Conservation (phyloP, 2,888 invertebrate species). For the Bedellia somnulentella region DNA sequence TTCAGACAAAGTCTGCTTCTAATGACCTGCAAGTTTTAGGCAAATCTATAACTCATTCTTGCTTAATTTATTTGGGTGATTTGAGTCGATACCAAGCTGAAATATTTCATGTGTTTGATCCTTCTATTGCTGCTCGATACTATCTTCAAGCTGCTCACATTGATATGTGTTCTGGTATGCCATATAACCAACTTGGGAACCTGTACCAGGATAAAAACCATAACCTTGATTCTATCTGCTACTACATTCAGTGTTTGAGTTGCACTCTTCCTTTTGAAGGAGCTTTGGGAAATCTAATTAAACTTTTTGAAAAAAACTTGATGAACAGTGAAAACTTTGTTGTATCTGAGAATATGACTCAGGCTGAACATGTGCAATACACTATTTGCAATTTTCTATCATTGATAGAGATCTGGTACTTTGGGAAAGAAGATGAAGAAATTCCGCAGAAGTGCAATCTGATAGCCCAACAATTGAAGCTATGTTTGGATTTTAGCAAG, state of each 20-base stretch:
- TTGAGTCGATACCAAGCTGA: slow-evolving; percentile 84
- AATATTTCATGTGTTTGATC: slow-evolving; percentile 69
- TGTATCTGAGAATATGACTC: slow-evolving; percentile 40
- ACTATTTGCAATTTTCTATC: slow-evolving; percentile 54
- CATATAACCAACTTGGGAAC: slow-evolving; percentile 93
- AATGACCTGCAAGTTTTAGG: slow-evolving; percentile 70
- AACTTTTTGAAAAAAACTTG: slow-evolving; percentile 70
- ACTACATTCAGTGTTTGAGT: slow-evolving; percentile 82
- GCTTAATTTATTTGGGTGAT: slow-evolving; percentile 88
- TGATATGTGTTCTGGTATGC: slow-evolving; percentile 83
- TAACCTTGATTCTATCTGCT: slow-evolving; percentile 85
- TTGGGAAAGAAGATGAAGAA: slow-evolving; percentile 64
- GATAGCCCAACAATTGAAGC: slow-evolving; percentile 72
- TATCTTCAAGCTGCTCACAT: slow-evolving; percentile 82
- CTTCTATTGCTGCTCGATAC: slow-evolving; percentile 75
- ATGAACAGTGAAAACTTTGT: slow-evolving; percentile 60
- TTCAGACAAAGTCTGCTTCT: slow-evolving; percentile 24
- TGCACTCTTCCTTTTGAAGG: slow-evolving; percentile 85
- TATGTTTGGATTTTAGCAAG: slow-evolving; percentile 64
- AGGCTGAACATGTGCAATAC: slow-evolving; percentile 49
- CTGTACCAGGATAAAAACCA: slow-evolving; percentile 78
- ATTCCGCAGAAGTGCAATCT: slow-evolving; percentile 69
- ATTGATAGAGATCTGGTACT: slow-evolving; percentile 65
- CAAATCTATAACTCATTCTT: slow-evolving; percentile 75
- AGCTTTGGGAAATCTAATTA: slow-evolving; percentile 82